A percentile compares a stretch with the other conserved stretches of the same genome.
phyloP scores from a whole-genome alignment of 2,113 vertebrate species.

The Axis porcinus region DNA sequence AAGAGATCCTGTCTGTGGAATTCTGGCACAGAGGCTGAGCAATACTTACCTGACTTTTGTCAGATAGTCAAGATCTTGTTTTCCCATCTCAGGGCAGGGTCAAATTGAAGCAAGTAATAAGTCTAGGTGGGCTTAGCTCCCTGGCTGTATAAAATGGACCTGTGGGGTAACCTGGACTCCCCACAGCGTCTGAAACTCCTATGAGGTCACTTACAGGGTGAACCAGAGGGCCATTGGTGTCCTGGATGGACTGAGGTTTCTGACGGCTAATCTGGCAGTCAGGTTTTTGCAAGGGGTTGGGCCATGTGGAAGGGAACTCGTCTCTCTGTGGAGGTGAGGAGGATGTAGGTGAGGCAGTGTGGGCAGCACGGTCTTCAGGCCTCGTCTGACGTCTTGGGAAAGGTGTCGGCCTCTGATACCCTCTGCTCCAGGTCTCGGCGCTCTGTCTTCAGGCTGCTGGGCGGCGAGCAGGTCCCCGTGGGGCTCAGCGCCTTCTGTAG shows the following conservation, averaged over 20 bases:
- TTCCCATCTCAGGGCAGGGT: background rate
- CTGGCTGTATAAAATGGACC: background rate
- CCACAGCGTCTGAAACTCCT: background rate
- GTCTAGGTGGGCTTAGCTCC: background rate
- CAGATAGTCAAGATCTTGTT: background rate
- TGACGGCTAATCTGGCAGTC: background rate
- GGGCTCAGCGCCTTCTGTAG: background rate
- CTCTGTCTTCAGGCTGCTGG: background rate
- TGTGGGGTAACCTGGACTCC: background rate
- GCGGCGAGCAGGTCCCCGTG: background rate
- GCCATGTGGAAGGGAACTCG: no score
- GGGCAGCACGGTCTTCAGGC: background rate
- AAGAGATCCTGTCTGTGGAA: background rate
- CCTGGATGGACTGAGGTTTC: background rate
- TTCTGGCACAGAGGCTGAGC: background rate
- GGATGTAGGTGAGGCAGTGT: background rate
- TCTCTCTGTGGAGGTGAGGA: background rate
- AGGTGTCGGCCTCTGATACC: background rate
- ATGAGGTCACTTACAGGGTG: background rate
- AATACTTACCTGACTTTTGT: fast-evolving
- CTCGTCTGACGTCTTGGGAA: background rate
- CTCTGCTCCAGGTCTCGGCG: background rate
- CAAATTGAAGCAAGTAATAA: background rate
- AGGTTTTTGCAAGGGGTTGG: background rate
- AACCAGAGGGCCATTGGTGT: background rate